Base-by-base conservation (phyloP, 2,888 invertebrate species). In the Volucella inanis region DNA sequence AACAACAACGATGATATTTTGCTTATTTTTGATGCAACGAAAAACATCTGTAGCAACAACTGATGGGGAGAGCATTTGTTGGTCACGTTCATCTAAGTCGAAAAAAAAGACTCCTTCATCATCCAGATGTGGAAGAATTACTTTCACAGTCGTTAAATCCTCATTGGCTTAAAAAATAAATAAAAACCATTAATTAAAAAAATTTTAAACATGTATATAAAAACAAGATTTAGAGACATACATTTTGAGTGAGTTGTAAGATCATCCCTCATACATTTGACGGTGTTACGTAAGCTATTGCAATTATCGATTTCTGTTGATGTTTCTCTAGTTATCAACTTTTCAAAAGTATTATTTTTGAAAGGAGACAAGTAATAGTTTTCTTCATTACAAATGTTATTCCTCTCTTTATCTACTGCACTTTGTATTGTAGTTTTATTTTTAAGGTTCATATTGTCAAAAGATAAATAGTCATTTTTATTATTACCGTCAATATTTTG, bases 41-140 rank as follows among this genome's bases (percentile, higher is more conserved):
- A 90, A 86, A 39, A 91, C 89, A 85, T 91, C 90, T 8, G 87
- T 86, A 0, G 89, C 87, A 57, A 89, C 87, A 8, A 90, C 89
- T 39, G 88, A 88, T 2, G 90, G 91, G 41, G 89, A 89, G 3
- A 91, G 78, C 88, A 90, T 89, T 43, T 81, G 88, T 3, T 85
- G 86, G 12, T 89, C 90, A 39, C 88, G 87, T 54, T 91, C 90
- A 78, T 91, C 91, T 22, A 89, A 70, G 82, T 92, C 92, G 72
- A 91, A 89, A 86, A 92, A 90, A 77, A 88, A 90, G 76, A 91
- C 89, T 78, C 91, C 92, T 87, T 92, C 92, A 84, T 91, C 91
- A 84, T 92, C 89, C 68, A 83, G 49, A 67, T 87, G 84, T 45
- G 89, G 88, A 18, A 89, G 68, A 45, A 80, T 49, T 50, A 87